Base-by-base conservation (phyloP, 2,888 invertebrate species). In the Caenorhabditis afra region DNA sequence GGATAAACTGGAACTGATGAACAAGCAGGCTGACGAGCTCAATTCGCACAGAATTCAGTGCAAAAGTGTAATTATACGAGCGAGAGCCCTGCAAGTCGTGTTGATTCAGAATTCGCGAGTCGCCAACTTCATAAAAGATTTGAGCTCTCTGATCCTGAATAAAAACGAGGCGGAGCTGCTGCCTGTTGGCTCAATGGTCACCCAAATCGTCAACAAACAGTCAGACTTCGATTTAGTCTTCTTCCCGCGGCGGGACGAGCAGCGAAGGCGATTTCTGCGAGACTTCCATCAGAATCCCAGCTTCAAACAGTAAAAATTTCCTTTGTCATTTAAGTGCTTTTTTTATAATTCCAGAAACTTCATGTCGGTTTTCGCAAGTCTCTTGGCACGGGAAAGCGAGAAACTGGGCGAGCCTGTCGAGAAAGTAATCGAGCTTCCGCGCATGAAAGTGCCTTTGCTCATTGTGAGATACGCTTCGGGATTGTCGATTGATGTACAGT, bases 401-500 rank as follows among this genome's bases (percentile, higher is more conserved):
- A 58, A 66, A 37, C 70, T 81, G 0, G 81, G 77, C 12, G 59
- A 76, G n/a, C 65, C 73, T 0, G 76, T 81, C 45, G 67, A 64
- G 10, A 70, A 74, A 55, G 58, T 71, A 8, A 70, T 78, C 12
- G 74, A 76, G 23, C 37, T 81, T n/a, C 71, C 81, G 12, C 45
- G 77, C 16, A 52, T 76, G 61, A 62, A 71, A 67, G 81, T 86
- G 10, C 87, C 87, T 4, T 45, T 87, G 29, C 22, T 87, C 12
- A 78, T 82, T 23, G 59, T 82, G 10, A 41, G 58, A 22, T 81
- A 86, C 29, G 53, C 57, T 10, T 80, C 83, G 18, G 85, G 84
- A 0, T 23, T 81, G 18, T 71, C 66, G 16, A 68, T 87, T 4
- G 88, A 88, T 66, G 78, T 88, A 37, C 84, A 85, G 59, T 82